Base-by-base conservation (phyloP, 2,888 invertebrate genomes). In the Stegophylla sp. region DNA sequence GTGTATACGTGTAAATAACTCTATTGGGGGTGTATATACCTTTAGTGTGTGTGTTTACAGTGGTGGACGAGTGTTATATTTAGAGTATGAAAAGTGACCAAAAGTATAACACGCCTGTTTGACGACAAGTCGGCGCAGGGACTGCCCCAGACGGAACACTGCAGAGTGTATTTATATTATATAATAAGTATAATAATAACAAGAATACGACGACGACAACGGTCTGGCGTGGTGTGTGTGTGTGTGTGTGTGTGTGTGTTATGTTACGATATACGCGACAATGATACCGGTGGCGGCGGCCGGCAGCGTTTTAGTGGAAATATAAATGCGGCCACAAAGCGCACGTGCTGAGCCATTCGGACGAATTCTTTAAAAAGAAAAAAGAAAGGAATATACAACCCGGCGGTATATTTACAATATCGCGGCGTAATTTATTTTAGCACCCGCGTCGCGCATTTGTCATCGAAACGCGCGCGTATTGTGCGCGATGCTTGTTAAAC, bases 281-380 rank as follows among this genome's bases (percentile, higher is more conserved):
- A 26, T 17, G 43, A 23, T 17, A 23, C 7, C 66, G 34, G 13
- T 4, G 66, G 12, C 17, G 17, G 34, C 34, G 34, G 15, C 23
- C n/a, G n/a, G n/a, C n/a, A n/a, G 51, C 28, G 66, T 72, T 72
- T n/a, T 71, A 53, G 53, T 72, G 72, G 56, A 41, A 61, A 73
- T n/a, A 41, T 12, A 26, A 51, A 51, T 71, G 79, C 79, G 71
- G 79, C 61, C 71, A 79, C 79, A 79, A 79, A 79, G 79, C 69
- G 79, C 79, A 79, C 79, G 79, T 79, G 79, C 79, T 79, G 79
- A 48, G 79, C 79, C 79, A 63, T 79, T 79, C 79, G 71, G 63
- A 7, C 51, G 71, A 79, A 79, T 79, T 79, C 79, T 79, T 79
- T 79, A 69, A 45, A 20, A 61, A n/a, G 26, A 45, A 26, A 53